Percentiles rank a stretch among this genome's conserved stretches.
Evolutionary conservation across 2,113 vertebrate species (phyloP).

Genomic region (Synchiropus splendidus): DNA sequence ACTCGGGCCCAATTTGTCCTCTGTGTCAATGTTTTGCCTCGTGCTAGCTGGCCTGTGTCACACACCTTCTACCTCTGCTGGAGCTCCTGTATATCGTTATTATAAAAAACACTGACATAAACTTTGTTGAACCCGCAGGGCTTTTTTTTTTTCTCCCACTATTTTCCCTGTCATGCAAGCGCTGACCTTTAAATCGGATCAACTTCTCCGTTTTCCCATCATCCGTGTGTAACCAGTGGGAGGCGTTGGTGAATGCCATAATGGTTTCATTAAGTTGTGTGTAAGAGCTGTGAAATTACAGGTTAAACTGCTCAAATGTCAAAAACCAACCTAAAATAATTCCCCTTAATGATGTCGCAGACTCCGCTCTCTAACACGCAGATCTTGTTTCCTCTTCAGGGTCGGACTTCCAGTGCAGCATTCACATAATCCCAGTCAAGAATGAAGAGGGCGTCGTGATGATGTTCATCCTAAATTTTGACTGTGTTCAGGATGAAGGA

Average conservation of each 20-base stretch:
- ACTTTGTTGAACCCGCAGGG: conserved; percentile 12
- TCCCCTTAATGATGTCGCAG: too few species aligned
- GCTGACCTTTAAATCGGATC: conserved; percentile 32
- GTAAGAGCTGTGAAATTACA: too few species aligned
- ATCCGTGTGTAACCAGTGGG: conserved; percentile 10
- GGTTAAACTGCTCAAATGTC: too few species aligned
- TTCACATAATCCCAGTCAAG: conserved; percentile 94
- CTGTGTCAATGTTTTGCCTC: conserved; percentile 19
- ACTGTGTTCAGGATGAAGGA: conserved; percentile 80
- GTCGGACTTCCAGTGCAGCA: conserved; percentile 89
- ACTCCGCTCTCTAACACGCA: too few species aligned
- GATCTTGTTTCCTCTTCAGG: conserved; percentile 66
- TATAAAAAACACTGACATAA: neutral
- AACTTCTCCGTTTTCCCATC: conserved; percentile 15
- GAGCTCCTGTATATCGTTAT: neutral
- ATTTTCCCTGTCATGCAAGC: conserved; percentile 19
- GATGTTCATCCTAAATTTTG: conserved; percentile 98
- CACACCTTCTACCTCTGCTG: too few species aligned
- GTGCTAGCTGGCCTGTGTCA: neutral
- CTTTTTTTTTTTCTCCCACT: conserved; percentile 11
- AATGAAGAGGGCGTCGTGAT: conserved; percentile 95
- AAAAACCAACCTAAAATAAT: neutral
- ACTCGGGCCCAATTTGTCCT: conserved; percentile 26
- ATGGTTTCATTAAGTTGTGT: too few species aligned
- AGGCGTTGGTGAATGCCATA: conserved; percentile 1